Evolutionary conservation across 23 tunicate species (phyloP).

Genomic region (Clavelina lepadiformis): DNA sequence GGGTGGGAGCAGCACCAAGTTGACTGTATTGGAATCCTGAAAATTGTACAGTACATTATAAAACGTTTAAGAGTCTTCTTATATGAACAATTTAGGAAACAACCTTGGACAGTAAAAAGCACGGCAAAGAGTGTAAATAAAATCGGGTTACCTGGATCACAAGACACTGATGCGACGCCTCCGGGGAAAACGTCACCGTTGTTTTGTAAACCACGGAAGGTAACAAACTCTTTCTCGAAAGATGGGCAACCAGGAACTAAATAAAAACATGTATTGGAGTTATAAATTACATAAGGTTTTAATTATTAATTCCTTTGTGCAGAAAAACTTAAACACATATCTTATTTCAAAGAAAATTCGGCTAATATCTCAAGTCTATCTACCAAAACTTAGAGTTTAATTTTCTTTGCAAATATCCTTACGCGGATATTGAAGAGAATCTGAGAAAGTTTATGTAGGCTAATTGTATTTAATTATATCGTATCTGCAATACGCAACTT

Average conservation of each 20-base stretch:
- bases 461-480: no score
- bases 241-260: conserved; percentile 79
- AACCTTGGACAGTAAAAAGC: no score
- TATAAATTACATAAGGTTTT: background rate
- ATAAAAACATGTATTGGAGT: no score
- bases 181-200: conserved; percentile 68
- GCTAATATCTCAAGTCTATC: no score
- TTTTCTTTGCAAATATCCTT: no score
- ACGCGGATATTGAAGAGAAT: no score
- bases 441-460: no score
- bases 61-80: background rate
- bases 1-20: conserved; percentile 13
- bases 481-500: conserved; percentile 15
- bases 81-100: background rate
- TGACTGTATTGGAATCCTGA: conserved; percentile 21
- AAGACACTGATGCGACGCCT: conserved; percentile 53
- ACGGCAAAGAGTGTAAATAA: no score
- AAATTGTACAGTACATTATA: background rate
- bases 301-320: background rate
- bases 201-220: conserved; percentile 36
- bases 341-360: no score
- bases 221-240: conserved; percentile 29
- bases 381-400: no score
- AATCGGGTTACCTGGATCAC: conserved; percentile 6
- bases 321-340: no score